Evolutionary conservation across 2,888 invertebrate species (phyloP), one percentile per base, ranked within the genome.

Genomic region (Eumerus sabulonum): DNA sequence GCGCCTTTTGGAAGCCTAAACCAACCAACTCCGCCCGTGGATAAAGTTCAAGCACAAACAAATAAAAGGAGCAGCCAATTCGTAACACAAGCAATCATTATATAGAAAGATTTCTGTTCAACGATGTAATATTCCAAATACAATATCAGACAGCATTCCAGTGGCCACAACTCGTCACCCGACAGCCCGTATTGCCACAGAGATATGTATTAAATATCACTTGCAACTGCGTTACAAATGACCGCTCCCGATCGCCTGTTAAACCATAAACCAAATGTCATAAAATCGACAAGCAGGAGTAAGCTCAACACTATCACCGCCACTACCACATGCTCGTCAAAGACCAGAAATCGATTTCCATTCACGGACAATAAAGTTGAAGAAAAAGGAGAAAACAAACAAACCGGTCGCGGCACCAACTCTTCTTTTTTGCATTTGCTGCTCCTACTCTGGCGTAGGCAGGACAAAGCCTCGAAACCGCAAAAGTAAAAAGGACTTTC

Each of bases 401-500:
- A 72, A 47, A 38, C 16, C 54, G 51, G 72, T 44, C 27, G 51
- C 36, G 64, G 38, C 7, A 40, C 36, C 51, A 51, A 38, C 27
- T 9, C 40, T 27, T 27, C 27, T 7, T 35, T 51, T 57, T 50
- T 18, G 13, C 45, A 19, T 5, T 45, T 36, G 16, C 27, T 27
- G 3, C 7, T 27, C 27, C 27, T 27, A 2, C 27, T 27, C 27
- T 27, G 3, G 27, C 3, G 27, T 27, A 2, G 27, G 27, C 3
- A 27, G 2, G 27, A 27, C 27, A 27, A 27, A 27, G 7, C 18
- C 27, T 36, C 16, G 38, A 54, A 62, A 72, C 76, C 76, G 17
- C 72, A 66, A 50, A 76, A 60, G 64, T 63, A 57, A 53, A 71
- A 56, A 3, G 54, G 51, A 51, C 56, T 62, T 72, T 72, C 72